A percentile compares a stretch with the other conserved stretches of the same genome.
These are phyloP conservation scores for Penaeus vannamei DNA, from an alignment of 1,140 invertebrate genomes.

Conservation along the genomic window DNA sequence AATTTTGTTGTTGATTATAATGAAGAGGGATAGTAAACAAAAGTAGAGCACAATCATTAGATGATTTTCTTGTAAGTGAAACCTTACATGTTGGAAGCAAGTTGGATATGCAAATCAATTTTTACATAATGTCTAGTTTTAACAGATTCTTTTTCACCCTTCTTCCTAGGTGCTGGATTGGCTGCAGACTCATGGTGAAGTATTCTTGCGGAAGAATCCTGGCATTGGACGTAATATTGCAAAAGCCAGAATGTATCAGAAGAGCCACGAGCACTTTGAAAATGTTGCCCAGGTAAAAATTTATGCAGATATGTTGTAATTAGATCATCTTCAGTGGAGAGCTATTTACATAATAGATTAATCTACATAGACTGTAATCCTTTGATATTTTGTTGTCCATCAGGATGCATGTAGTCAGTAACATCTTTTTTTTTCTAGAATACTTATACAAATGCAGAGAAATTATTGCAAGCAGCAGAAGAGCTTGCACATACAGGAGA, in stretches of 20 bases:
- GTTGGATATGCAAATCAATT: no score
- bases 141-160: neutral
- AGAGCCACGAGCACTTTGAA: conserved; percentile 98
- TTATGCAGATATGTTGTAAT: conserved; percentile 1
- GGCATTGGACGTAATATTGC: conserved; percentile 95
- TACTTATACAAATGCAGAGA: conserved; percentile 98
- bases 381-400: no score
- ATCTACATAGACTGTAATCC: neutral
- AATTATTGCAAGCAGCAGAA: conserved; percentile 94
- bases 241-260: conserved; percentile 94
- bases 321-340: no score
- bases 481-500: conserved; percentile 96
- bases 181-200: conserved; percentile 98
- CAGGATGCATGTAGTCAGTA: neutral
- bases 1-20: no score
- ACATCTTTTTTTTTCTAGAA: conserved; percentile 79
- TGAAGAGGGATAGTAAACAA: no score
- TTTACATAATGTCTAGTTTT: no score
- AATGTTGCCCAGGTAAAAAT: conserved; percentile 91
- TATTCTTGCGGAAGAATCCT: conserved; percentile 96
- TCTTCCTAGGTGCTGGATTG: conserved; percentile 89
- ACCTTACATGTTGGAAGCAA: no score
- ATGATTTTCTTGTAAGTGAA: no score
- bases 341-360: neutral
- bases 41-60: no score